These are phyloP conservation scores for Lepidochitona cinerea DNA, from an alignment of 2,888 invertebrate species.

Conservation along the genomic window DNA sequence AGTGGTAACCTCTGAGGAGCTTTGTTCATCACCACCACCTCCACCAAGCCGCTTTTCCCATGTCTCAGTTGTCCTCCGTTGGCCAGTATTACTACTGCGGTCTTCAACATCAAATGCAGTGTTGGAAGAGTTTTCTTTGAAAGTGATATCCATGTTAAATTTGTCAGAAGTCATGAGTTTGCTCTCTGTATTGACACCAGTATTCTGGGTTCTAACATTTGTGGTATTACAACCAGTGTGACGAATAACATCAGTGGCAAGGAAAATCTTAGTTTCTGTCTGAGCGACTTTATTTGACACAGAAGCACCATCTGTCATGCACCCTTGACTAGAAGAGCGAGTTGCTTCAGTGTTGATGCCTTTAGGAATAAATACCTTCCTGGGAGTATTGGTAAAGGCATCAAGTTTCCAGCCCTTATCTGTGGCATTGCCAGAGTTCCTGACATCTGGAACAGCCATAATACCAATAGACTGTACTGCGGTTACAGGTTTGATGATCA, in stretches of 20 bases:
- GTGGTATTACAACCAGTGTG: slow-evolving; percentile 47
- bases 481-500: slow-evolving; percentile 53
- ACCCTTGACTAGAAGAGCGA: slow-evolving; percentile 40
- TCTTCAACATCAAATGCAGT: slow-evolving; percentile 17
- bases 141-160: slow-evolving; percentile 13
- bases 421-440: slow-evolving; percentile 45
- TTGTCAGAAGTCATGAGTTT: not conserved
- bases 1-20: not conserved
- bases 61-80: not conserved
- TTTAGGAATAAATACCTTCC: slow-evolving; percentile 40
- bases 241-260: slow-evolving; percentile 43
- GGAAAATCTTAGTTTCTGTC: slow-evolving; percentile 55
- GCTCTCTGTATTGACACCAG: slow-evolving; percentile 50
- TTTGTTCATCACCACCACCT: not conserved
- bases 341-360: slow-evolving; percentile 53
- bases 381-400: slow-evolving; percentile 52
- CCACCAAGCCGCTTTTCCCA: not conserved
- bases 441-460: slow-evolving; percentile 51
- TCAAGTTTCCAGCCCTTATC: slow-evolving; percentile 60
- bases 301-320: slow-evolving; percentile 51
- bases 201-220: slow-evolving; percentile 32
- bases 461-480: slow-evolving; percentile 54
- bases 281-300: slow-evolving; percentile 36
- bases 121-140: slow-evolving; percentile 26
- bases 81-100: slow-evolving; percentile 34